Base-by-base conservation (phyloP, 2,113 vertebrate genomes). In the Rhinolophus ferrumequinum region DNA sequence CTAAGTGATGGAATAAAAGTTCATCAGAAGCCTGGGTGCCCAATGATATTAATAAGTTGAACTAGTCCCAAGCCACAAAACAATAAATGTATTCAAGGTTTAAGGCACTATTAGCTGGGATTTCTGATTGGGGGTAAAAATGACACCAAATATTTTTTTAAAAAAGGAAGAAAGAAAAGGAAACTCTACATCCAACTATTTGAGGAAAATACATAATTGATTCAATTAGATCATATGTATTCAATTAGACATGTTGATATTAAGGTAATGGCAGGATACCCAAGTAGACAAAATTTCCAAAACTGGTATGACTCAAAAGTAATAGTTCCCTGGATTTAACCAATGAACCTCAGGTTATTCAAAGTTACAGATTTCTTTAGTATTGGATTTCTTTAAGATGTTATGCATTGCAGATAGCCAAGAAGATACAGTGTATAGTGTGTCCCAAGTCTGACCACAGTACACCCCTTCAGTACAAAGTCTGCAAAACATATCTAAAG, bases 321-420 rank as follows among this genome's bases (percentile, higher is more conserved):
- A 86, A 24, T 7, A 79, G 64, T 38, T 80, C 19, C 44, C 21
- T 72, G 21, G 41, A 91, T 80, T 86, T 72, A 56, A 80, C 8
- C 73, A 87, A 30, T 70, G 64, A n/a, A 75, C 0, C 13, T 90
- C 14, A 54, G 12, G 30, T 64, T 92, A 44, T 56, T 91, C 35
- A 86, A 70, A 79, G 21, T 54, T 80, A 79, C 16, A 72, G 26
- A 86, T 83, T 64, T 87, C 54, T 93, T 87, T 88, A 88, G 54
- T 56, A 80, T 2, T 58, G 35, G 22, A 69, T 77, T 76, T 94
- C 56, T 70, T 62, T 5, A 28, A 54, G 44, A 62, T 72, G 70
- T 50, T 83, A 62, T 9, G 28, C 15, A 95, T 41, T 84, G 21
- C 11, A 64, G 50, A 77, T 5, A 50, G 33, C 8, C 75, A 73